These are phyloP conservation scores for Ceryle rudis DNA, from an alignment of 2,797 vertebrate genomes.

Conservation along the genomic window DNA sequence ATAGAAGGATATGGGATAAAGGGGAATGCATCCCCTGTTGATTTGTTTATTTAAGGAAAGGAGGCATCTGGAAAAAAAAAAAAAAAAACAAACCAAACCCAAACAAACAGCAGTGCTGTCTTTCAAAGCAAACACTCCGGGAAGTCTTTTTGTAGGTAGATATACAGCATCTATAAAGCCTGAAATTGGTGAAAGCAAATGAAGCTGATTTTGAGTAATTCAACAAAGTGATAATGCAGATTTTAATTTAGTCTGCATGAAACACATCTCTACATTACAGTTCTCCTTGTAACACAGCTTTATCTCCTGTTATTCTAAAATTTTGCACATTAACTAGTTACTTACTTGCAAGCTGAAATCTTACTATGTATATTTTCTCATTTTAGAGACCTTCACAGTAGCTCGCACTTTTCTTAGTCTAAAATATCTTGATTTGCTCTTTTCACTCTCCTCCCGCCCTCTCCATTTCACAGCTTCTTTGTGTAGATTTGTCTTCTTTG, in stretches of 20 bases:
- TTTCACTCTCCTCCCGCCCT: background rate
- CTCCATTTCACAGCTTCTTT: constrained; percentile 46
- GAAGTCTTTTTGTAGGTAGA: constrained; percentile 8
- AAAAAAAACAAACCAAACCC: no score
- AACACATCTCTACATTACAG: constrained; percentile 28
- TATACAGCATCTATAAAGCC: background rate
- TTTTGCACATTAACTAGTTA: background rate
- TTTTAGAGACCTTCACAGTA: background rate
- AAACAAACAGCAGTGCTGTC: background rate
- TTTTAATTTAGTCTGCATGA: constrained; percentile 40
- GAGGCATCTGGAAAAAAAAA: background rate
- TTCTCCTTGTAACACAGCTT: constrained; percentile 8
- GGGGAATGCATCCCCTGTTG: background rate
- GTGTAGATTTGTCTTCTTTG: constrained; percentile 47
- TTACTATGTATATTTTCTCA: background rate
- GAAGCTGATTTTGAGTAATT: constrained; percentile 1
- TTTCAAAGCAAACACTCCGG: constrained; percentile 7
- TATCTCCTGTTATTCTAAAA: constrained; percentile 19
- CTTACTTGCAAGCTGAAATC: background rate
- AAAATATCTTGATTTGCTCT: constrained; percentile 8
- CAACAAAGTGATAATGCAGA: background rate
- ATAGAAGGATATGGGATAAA: background rate
- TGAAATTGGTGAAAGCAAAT: constrained; percentile 1
- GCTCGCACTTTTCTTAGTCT: background rate
- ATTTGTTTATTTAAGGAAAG: constrained; percentile 37